Conservation (phyloP, 2,113 vertebrate genomes). For the Takifugu bimaculatus region DNA sequence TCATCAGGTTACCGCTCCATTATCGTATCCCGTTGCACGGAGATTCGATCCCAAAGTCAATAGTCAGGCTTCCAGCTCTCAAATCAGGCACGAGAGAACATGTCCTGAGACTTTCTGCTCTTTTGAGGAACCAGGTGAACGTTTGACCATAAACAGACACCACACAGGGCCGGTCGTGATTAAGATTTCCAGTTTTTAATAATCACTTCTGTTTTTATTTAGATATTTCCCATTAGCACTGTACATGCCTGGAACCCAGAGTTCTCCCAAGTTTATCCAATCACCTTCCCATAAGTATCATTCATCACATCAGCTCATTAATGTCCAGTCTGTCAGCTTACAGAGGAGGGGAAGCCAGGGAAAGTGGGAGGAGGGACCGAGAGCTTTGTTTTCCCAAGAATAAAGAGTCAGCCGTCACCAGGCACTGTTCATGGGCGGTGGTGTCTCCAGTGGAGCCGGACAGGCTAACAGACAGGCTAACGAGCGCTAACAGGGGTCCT, state of each 20-base stretch:
- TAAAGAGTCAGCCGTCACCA: conserved; percentile 46
- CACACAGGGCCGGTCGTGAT: conserved; percentile 32
- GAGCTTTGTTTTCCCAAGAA: conserved; percentile 7
- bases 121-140: too few relatives aligned
- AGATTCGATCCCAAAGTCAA: conserved; percentile 32
- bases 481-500: conserved; percentile 32
- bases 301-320: conserved; percentile 39
- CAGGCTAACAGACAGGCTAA: too few relatives aligned
- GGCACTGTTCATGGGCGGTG: conserved; percentile 55
- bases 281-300: conserved; percentile 53
- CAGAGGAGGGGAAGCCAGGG: conserved; percentile 2
- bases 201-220: conserved; percentile 79
- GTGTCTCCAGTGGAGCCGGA: conserved; percentile 43
- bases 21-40: conserved; percentile 40
- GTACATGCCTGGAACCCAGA: conserved; percentile 72
- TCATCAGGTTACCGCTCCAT: conserved; percentile 43
- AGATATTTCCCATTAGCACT: conserved; percentile 76
- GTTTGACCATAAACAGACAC: conserved; percentile 4
- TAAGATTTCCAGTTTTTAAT: conserved; percentile 74
- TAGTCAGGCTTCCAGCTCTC: neutral
- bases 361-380: neutral
- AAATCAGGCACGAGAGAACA: neutral
- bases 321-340: conserved; percentile 55
- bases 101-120: neutral
- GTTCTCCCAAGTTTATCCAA: conserved; percentile 63